A percentile compares a stretch with the other conserved stretches of the same genome.
Evolutionary conservation across 2,113 vertebrate genomes (phyloP).

Genomic region (Oreochromis tanganicae): DNA sequence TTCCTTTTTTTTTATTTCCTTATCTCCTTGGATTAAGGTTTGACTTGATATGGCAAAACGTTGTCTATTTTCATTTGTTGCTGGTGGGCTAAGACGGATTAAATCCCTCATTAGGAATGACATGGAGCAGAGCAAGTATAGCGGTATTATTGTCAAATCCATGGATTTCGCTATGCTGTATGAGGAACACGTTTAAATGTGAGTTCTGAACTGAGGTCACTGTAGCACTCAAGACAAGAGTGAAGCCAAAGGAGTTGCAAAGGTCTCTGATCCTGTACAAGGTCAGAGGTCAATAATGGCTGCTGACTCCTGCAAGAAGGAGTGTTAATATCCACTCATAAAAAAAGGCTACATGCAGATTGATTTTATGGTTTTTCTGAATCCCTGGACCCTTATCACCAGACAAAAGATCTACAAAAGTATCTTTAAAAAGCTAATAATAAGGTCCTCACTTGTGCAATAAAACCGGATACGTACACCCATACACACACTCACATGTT

Average conservation of each 20-base stretch:
- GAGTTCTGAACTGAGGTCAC: conserved; percentile 4
- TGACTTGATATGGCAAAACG: background rate
- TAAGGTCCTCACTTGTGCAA: background rate
- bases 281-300: background rate
- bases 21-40: background rate
- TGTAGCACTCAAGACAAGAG: background rate
- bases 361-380: background rate
- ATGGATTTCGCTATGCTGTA: background rate
- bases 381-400: background rate
- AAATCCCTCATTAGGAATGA: background rate
- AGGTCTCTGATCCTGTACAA: background rate
- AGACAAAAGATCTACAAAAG: background rate
- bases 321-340: background rate
- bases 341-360: background rate
- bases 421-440: background rate
- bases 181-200: background rate
- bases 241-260: background rate
- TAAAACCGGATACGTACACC: background rate
- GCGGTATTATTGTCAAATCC: background rate
- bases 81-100: background rate
- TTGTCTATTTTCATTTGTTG: background rate
- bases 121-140: background rate
- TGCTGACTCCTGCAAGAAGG: background rate
- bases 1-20: background rate
- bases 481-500: background rate